A percentile compares a stretch with the other conserved stretches of the same genome.
Conservation (phyloP, 1,140 invertebrate genomes). For the Ericerus pela region DNA sequence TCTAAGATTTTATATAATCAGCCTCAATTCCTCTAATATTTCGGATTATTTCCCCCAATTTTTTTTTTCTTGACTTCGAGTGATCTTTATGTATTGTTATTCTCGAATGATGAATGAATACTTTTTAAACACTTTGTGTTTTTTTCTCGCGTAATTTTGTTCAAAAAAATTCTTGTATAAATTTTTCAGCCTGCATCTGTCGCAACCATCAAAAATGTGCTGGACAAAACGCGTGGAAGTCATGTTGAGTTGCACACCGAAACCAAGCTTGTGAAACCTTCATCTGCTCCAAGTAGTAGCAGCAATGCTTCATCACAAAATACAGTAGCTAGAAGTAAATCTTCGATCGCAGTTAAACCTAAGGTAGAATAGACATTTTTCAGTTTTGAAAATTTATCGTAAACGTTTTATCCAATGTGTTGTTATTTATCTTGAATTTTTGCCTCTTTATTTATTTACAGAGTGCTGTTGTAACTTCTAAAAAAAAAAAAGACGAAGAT, state of each 20-base stretch:
- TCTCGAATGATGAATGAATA: neutral
- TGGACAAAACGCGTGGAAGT: constrained; percentile 74
- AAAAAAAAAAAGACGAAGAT: constrained; percentile 59
- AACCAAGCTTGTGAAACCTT: constrained; percentile 6
- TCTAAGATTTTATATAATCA: too few species aligned
- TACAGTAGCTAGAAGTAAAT: constrained; percentile 2
- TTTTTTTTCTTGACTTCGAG: too few species aligned
- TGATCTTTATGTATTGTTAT: too few species aligned
- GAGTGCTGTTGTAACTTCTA: constrained; percentile 11
- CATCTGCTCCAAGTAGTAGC: constrained; percentile 13
- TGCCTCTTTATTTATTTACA: constrained; percentile 1
- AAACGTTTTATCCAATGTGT: neutral
- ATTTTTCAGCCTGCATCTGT: constrained; percentile 58
- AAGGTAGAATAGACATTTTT: constrained; percentile 11
- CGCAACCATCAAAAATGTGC: constrained; percentile 52
- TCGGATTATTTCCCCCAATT: too few species aligned
- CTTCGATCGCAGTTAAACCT: neutral
- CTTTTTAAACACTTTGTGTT: constrained; percentile 1
- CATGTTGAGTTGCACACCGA: constrained; percentile 51
- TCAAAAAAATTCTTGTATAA: constrained; percentile 7
- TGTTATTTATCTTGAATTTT: neutral
- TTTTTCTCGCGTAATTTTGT: constrained; percentile 3
- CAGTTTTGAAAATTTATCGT: neutral
- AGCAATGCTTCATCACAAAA: constrained; percentile 15
- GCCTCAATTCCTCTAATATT: too few species aligned